Evolutionary conservation across 2,888 invertebrate genomes (phyloP).

Genomic region (Malthinus seriepunctatus): DNA sequence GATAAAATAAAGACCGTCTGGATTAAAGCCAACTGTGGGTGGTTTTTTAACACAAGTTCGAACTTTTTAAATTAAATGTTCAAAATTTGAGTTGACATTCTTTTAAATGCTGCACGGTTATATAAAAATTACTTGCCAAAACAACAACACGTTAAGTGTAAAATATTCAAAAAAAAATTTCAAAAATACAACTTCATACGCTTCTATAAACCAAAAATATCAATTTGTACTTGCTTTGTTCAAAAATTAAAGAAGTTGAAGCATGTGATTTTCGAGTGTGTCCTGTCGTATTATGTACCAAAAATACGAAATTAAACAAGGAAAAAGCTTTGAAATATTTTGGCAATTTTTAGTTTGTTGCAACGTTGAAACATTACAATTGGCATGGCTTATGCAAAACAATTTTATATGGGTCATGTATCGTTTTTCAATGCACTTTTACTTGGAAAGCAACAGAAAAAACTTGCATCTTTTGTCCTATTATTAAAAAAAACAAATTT

Average conservation of each 20-base stretch:
- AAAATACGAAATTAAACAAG: not conserved
- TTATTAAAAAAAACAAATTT: too few relatives aligned
- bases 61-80: not conserved
- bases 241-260: not conserved
- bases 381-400: slow-evolving; percentile 5
- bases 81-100: too few relatives aligned
- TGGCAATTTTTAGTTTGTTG: slow-evolving; percentile 6
- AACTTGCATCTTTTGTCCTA: too few relatives aligned
- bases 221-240: too few relatives aligned
- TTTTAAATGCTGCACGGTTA: too few relatives aligned
- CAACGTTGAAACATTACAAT: slow-evolving; percentile 3
- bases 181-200: too few relatives aligned
- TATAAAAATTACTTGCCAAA: too few relatives aligned
- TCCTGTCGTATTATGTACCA: not conserved
- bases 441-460: not conserved
- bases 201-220: too few relatives aligned
- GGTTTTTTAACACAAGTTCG: slow-evolving; percentile 7
- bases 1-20: slow-evolving; percentile 12
- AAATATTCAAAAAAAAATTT: too few relatives aligned
- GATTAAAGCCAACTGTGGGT: slow-evolving; percentile 14
- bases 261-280: not conserved
- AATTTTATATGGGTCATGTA: slow-evolving; percentile 7
- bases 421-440: slow-evolving; percentile 5
- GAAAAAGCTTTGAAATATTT: slow-evolving; percentile 1
- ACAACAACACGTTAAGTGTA: too few relatives aligned